Evolutionary conservation across 2,797 vertebrate species (phyloP), one percentile per base, ranked within the genome.

Genomic region (Pelodytes ibericus): DNA sequence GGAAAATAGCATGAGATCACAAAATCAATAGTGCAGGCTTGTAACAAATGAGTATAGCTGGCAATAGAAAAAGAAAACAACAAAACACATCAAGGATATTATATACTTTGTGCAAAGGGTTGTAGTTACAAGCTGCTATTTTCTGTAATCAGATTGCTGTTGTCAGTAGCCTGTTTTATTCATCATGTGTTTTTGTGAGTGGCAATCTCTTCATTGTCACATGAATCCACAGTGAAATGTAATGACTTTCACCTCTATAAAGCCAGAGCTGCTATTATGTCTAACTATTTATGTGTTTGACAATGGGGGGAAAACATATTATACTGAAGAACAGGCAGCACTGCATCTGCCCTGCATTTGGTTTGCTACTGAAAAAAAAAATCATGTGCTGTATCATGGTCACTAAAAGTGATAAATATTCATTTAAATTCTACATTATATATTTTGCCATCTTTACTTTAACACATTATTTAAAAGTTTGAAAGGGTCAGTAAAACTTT

Each of bases 1-100:
- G 92, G 91, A 93, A 93, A 91, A 90, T 89, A 89, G 86, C 87
- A 84, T 75, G 85, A 86, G 88, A 85, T 87, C 67, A 87, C 80
- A 84, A 88, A 91, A 90, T 91, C 90, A 91, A 92, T 92, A 88
- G 86, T 44, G 70, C 61, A 57, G 27, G 75, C 62, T 25, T 49
- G 53, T 49, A 73, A 67, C 63, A 78, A 78, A 78, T 53, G 63
- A 41, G 22, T 61, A 72, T 44, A 44, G 41, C 69, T 61, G 70
- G 63, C 75, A 49, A 24, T 20, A 66, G n/a, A n/a, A n/a, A n/a
- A n/a, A n/a, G n/a, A n/a, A n/a, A 63, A 72, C 49, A 9, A 65
- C 58, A n/a, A 22, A 47, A 51, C 1, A 66, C 36, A 72, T 29
- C n/a, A n/a, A 57, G 58, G 29, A 60, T 78, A 69, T 36, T 26